Conservation (phyloP, 2,797 vertebrate species). For the Hydrophis major region DNA sequence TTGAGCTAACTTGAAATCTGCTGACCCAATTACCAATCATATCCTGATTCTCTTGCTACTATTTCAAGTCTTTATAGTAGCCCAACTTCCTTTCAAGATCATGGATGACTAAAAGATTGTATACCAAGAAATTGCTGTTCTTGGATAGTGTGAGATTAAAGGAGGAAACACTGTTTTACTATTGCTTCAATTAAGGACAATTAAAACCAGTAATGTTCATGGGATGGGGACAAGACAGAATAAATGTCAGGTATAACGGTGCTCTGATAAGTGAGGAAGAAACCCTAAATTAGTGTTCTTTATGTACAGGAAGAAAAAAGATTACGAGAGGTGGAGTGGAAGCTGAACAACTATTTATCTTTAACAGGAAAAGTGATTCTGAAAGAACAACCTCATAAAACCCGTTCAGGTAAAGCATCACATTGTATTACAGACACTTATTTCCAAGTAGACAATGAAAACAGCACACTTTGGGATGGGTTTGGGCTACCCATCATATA, state of each 20-base stretch:
- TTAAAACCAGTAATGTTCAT: background rate
- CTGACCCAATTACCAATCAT: background rate
- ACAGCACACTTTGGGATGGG: background rate
- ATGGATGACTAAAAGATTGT: background rate
- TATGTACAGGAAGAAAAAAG: conserved; percentile 27
- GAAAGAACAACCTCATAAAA: background rate
- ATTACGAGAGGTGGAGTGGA: conserved; percentile 10
- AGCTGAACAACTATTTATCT: conserved; percentile 36
- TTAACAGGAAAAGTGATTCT: conserved; percentile 6
- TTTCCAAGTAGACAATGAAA: background rate
- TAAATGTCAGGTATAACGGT: background rate
- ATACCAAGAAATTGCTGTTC: background rate
- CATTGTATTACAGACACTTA: background rate
- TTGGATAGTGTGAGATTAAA: background rate
- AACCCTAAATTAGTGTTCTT: background rate
- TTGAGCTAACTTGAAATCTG: background rate
- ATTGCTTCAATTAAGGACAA: background rate
- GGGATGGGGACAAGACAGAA: background rate
- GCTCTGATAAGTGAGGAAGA: background rate
- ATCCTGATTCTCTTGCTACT: background rate
- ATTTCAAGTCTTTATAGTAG: background rate
- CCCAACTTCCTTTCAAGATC: background rate
- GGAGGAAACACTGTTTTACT: background rate
- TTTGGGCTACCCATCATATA: background rate
- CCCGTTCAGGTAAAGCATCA: conserved; percentile 4